These are phyloP conservation scores for Sebastes kiyomatsui DNA, from an alignment of 2,797 vertebrate species.

Conservation along the genomic window DNA sequence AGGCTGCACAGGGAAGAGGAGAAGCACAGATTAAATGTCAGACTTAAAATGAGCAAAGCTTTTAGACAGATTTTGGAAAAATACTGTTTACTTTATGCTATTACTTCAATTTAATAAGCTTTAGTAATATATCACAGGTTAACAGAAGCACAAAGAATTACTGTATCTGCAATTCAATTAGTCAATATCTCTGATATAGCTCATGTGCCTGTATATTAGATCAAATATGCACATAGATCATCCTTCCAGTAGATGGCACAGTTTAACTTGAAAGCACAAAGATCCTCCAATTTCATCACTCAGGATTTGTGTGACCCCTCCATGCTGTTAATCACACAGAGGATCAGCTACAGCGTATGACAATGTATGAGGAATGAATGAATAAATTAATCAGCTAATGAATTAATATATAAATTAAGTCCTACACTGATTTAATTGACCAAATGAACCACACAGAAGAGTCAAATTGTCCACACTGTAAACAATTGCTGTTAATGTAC, in stretches of 20 bases:
- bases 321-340: not conserved
- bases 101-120: not conserved
- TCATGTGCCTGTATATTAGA: too few relatives aligned
- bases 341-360: not conserved
- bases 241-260: constrained; percentile 69
- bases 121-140: not conserved
- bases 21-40: constrained; percentile 25
- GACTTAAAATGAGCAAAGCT: not conserved
- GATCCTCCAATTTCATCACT: not conserved
- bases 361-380: not conserved
- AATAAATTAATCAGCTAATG: not conserved
- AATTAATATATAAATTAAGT: constrained; percentile 1
- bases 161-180: constrained; percentile 1
- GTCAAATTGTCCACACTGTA: not conserved
- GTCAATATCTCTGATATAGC: not conserved
- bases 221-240: constrained; percentile 8
- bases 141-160: not conserved
- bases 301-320: not conserved
- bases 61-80: not conserved
- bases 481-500: too few relatives aligned
- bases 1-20: constrained; percentile 30
- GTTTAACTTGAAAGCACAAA: constrained; percentile 28
- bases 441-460: not conserved
- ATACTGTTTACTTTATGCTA: not conserved
- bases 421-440: not conserved